Evolutionary conservation across 2,888 invertebrate species (phyloP), one percentile per base, ranked within the genome.

Genomic region (Scaptomyza cyrtandrae): DNA sequence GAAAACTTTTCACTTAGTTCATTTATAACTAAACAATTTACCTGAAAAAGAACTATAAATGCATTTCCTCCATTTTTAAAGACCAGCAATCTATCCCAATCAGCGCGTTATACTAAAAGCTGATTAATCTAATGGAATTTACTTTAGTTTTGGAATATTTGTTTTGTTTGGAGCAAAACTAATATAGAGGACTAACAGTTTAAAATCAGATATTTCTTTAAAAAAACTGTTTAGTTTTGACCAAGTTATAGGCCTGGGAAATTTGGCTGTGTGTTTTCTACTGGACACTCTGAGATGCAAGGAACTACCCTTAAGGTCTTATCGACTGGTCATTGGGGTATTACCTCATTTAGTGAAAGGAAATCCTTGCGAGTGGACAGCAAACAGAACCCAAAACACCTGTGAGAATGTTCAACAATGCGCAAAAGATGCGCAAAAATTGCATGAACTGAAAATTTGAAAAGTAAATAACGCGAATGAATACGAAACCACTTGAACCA

Each of bases 371-470:
- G 3, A 70, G 69, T 80, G 86, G 88, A 86, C 88, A 86, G 61
- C 71, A 86, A 83, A 83, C 50, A 64, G 9, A 10, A 33, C 10
- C 14, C 41, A 11, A 41, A 60, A 64, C 84, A 85, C 84, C 85
- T 86, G 86, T 86, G 88, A 80, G 86, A 86, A 88, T 64, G 65
- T 78, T 81, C 81, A 86, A 88, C 84, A 88, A 75, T 68, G 61
- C 72, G 78, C 67, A 60, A 75, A 67, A 66, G 79, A 81, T 88
- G 86, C 68, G 71, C 81, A 78, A 76, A 78, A 86, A 88, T 86
- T 86, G 86, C 88, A 88, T 86, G 71, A 84, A 75, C 43, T 31
- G 33, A 48, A 43, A 65, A 41, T 52, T 13, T 53, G n/a, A 50
- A 52, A 55, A 67, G 67, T 54, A 82, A 79, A 78, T 61, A 82